These are phyloP conservation scores for Tympanuchus pallidicinctus DNA, from an alignment of 2,113 vertebrate species.

Conservation along the genomic window DNA sequence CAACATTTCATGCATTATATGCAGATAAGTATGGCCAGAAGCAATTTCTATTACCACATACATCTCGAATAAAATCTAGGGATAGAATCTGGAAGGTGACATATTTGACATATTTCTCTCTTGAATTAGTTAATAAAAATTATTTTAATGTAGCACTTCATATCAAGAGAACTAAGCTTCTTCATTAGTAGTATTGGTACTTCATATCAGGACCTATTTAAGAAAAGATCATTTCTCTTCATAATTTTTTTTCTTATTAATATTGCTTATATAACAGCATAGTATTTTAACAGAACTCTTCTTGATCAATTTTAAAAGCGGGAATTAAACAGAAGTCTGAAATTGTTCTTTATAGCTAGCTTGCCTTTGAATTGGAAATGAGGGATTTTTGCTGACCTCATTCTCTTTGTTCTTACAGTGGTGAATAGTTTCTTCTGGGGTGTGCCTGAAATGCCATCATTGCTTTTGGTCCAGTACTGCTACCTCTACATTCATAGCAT, in stretches of 20 bases:
- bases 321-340: conserved; percentile 33
- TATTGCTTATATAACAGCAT: conserved; percentile 28
- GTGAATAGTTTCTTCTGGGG: neutral
- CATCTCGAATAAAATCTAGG: conserved; percentile 11
- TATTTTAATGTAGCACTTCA: conserved; percentile 32
- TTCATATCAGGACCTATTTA: neutral
- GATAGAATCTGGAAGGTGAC: conserved; percentile 9
- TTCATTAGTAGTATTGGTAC: neutral
- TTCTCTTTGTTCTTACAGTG: conserved; percentile 38
- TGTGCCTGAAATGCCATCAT: neutral
- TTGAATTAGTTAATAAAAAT: conserved; percentile 66
- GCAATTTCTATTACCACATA: conserved; percentile 44
- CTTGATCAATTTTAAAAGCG: conserved; percentile 47
- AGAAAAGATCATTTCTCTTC: conserved; percentile 46
- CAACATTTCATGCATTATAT: conserved; percentile 26
- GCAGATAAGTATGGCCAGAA: conserved; percentile 51
- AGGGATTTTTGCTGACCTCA: conserved; percentile 38
- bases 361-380: conserved; percentile 67
- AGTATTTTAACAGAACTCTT: conserved; percentile 39
- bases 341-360: conserved; percentile 29
- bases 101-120: conserved; percentile 37
- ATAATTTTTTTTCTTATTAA: conserved; percentile 51
- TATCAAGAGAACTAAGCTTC: conserved; percentile 29
- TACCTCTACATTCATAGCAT: conserved; percentile 9
- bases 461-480: neutral